These are phyloP conservation scores for Danio kyathit DNA, from an alignment of 2,797 vertebrate species.

Conservation along the genomic window DNA sequence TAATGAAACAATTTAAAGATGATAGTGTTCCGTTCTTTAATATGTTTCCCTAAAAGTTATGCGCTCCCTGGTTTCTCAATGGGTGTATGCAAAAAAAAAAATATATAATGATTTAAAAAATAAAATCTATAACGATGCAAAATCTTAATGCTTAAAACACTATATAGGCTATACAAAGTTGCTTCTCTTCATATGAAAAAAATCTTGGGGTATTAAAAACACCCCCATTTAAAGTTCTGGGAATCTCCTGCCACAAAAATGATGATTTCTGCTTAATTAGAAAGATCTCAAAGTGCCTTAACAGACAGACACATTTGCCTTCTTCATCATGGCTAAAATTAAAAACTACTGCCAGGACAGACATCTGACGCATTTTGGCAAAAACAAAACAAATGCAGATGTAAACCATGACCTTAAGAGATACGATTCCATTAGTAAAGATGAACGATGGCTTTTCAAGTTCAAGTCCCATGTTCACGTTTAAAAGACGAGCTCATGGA, in stretches of 20 bases:
- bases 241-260: neutral
- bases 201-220: constrained; percentile 34
- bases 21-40: constrained; percentile 58
- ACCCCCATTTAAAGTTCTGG: constrained; percentile 10
- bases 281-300: constrained; percentile 30
- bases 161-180: constrained; percentile 83
- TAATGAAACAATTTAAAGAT: constrained; percentile 61
- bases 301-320: constrained; percentile 23
- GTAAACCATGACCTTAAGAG: constrained; percentile 46
- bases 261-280: neutral
- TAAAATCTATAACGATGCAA: constrained; percentile 77
- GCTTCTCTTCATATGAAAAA: constrained; percentile 27
- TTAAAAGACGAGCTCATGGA: constrained; percentile 26
- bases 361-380: constrained; percentile 64
- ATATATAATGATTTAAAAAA: constrained; percentile 67
- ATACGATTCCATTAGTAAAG: constrained; percentile 36
- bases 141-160: constrained; percentile 79
- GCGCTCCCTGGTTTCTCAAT: constrained; percentile 55
- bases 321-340: constrained; percentile 15
- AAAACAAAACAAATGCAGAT: constrained; percentile 64
- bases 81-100: constrained; percentile 61
- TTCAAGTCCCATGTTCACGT: constrained; percentile 10
- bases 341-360: constrained; percentile 36
- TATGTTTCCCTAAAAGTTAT: constrained; percentile 55
- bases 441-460: constrained; percentile 28